These are phyloP conservation scores for Carassius gibelio DNA, from an alignment of 2,113 vertebrate genomes.

Conservation along the genomic window DNA sequence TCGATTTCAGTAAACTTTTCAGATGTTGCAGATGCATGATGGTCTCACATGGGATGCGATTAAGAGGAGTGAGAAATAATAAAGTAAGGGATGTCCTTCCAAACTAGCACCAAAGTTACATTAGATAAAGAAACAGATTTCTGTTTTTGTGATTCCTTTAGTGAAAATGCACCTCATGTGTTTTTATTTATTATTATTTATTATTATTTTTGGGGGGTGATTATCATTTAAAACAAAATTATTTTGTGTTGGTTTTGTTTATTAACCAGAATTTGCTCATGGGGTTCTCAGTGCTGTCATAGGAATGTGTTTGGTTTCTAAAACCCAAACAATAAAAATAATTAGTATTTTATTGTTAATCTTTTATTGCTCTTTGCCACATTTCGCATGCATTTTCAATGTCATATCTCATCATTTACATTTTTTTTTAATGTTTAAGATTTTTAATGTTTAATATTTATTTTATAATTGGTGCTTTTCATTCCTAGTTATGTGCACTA, in stretches of 20 bases:
- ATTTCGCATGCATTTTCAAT: too few species aligned
- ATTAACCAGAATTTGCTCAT: neutral
- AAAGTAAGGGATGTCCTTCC: neutral
- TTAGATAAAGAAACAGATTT: neutral
- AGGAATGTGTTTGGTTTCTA: neutral
- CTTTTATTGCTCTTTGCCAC: too few species aligned
- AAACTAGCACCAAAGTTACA: neutral
- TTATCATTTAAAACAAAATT: neutral
- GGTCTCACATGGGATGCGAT: conserved; percentile 39
- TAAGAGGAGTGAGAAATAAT: neutral
- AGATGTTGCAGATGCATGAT: conserved; percentile 43
- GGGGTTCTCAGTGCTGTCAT: neutral
- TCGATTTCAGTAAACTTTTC: conserved; percentile 45
- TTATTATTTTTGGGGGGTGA: too few species aligned
- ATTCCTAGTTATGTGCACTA: neutral
- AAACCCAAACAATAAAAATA: neutral
- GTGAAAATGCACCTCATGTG: neutral
- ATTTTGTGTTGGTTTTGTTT: neutral
- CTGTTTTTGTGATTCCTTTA: too few species aligned
- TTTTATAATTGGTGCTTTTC: neutral
- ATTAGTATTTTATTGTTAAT: neutral
- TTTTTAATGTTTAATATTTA: neutral
- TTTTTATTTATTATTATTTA: neutral
- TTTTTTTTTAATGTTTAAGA: neutral
- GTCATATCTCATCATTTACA: too few species aligned